Conservation (phyloP, 2,888 invertebrate species). For the Agrochola lychnidis region DNA sequence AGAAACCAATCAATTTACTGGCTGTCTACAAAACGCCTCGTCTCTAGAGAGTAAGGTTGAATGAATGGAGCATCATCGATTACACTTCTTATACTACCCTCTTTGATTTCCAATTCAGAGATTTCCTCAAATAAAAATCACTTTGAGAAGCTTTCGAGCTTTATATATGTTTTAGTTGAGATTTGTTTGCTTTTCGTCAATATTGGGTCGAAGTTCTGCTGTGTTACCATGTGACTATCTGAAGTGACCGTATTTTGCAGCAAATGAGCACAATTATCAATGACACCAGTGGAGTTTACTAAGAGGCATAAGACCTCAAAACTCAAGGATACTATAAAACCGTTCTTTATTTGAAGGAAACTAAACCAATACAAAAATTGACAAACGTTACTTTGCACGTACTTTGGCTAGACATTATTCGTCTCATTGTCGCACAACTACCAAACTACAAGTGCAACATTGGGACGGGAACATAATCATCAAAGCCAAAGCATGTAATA, state of each 20-base stretch:
- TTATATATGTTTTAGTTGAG: background rate
- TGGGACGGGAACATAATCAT: background rate
- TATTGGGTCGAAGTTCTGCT: background rate
- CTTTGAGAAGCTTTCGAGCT: conserved; percentile 52
- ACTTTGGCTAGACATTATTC: background rate
- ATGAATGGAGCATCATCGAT: conserved; percentile 29
- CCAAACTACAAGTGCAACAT: background rate
- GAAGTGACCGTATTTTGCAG: background rate
- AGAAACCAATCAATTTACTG: conserved; percentile 39
- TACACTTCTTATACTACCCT: conserved; percentile 17
- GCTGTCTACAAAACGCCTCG: conserved; percentile 27
- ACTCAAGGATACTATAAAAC: no score
- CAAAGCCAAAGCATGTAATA: background rate
- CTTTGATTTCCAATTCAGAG: conserved; percentile 38
- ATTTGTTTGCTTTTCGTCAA: conserved; percentile 8
- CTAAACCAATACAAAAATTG: background rate
- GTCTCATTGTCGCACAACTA: background rate
- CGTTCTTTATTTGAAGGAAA: background rate
- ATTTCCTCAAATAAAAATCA: conserved; percentile 44
- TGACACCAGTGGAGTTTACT: background rate
- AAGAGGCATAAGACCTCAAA: background rate
- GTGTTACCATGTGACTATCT: background rate
- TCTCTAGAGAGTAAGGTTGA: conserved; percentile 17
- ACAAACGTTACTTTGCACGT: background rate
- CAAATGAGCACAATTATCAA: background rate